phyloP scores from a whole-genome alignment of 2,888 invertebrate genomes.

The Patella pellucida region DNA sequence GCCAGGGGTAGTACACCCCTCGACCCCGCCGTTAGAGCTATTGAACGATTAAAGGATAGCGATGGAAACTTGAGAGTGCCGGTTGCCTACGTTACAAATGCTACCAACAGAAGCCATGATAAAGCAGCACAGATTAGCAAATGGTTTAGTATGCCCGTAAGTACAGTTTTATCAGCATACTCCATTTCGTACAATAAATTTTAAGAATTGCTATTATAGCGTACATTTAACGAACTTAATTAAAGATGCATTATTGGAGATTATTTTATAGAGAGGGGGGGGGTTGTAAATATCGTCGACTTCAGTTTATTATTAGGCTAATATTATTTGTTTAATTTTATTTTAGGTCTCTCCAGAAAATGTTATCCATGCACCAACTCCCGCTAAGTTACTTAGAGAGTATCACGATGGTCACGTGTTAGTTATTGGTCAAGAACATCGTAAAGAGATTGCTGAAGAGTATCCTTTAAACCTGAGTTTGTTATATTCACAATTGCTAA shows the following conservation, averaged over 20 bases:
- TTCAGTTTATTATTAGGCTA: neutral
- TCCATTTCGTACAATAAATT: too few species aligned
- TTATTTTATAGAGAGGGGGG: too few species aligned
- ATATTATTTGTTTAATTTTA: neutral
- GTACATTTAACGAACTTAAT: neutral
- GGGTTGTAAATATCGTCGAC: too few species aligned
- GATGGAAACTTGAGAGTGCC: constrained; percentile 65
- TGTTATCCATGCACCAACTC: constrained; percentile 69
- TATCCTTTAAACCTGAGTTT: constrained; percentile 61
- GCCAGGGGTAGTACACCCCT: constrained; percentile 67
- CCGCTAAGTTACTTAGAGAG: constrained; percentile 63
- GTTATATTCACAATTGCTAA: neutral
- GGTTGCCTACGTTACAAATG: constrained; percentile 69
- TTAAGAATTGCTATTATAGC: too few species aligned
- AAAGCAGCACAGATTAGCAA: constrained; percentile 65
- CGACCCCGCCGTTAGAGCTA: constrained; percentile 57
- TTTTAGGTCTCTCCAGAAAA: constrained; percentile 64
- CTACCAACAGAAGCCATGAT: constrained; percentile 62
- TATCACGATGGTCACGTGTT: constrained; percentile 67
- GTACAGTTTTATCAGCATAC: constrained; percentile 15
- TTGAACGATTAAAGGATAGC: constrained; percentile 60
- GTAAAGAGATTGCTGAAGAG: constrained; percentile 68
- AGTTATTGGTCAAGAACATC: constrained; percentile 68
- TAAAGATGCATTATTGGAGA: too few species aligned
- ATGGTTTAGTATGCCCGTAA: constrained; percentile 65